Percentiles rank a stretch among this genome's conserved stretches.
phyloP scores from a whole-genome alignment of 1,140 invertebrate genomes.

The Penaeus vannamei region DNA sequence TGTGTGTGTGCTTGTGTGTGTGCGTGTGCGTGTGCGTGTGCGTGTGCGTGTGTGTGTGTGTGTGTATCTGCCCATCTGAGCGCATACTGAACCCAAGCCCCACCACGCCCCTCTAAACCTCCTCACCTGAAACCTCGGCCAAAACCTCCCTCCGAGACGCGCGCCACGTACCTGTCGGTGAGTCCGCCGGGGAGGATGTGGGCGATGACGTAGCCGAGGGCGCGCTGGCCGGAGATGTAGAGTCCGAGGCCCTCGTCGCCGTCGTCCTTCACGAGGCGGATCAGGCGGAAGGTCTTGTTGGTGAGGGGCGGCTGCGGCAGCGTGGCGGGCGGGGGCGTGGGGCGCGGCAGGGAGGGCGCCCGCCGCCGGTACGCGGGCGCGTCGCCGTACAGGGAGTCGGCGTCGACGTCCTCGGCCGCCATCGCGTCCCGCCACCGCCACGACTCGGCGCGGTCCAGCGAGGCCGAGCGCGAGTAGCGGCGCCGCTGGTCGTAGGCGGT shows the following conservation, averaged over 20 bases:
- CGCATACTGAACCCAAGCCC: too few relatives aligned
- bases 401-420: conserved; percentile 49
- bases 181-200: conserved; percentile 85
- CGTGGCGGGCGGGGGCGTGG: background rate
- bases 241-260: conserved; percentile 84
- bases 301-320: conserved; percentile 51
- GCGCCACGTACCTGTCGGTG: conserved; percentile 79
- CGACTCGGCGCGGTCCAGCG: conserved; percentile 64
- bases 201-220: conserved; percentile 85
- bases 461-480: conserved; percentile 63
- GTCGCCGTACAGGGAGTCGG: conserved; percentile 45
- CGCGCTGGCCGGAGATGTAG: conserved; percentile 81
- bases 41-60: too few relatives aligned
- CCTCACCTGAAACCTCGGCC: too few relatives aligned
- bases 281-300: conserved; percentile 74
- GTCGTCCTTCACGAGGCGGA: conserved; percentile 78
- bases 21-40: too few relatives aligned
- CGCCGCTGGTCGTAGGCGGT: conserved; percentile 23
- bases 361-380: background rate
- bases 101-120: too few relatives aligned
- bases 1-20: too few relatives aligned
- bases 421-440: conserved; percentile 58
- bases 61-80: too few relatives aligned
- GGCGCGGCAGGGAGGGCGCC: conserved; percentile 52
- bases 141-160: too few relatives aligned